Conservation (phyloP, 2,888 invertebrate genomes). For the Entomobrya multifasciata region DNA sequence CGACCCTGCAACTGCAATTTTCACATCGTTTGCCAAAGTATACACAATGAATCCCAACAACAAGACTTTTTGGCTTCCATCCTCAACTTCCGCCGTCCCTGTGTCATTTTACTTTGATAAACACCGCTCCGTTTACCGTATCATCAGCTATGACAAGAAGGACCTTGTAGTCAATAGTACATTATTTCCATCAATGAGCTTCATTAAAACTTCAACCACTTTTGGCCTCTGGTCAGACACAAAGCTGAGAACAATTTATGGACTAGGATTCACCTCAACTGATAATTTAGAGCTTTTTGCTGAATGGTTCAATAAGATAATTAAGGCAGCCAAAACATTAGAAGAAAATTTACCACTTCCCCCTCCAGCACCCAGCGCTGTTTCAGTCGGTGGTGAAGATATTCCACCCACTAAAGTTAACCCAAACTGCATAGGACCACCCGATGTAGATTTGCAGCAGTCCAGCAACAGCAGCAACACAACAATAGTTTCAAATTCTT, state of each 20-base stretch:
- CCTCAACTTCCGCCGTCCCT: constrained; percentile 56
- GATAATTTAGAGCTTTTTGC: constrained; percentile 25
- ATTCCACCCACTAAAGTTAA: constrained; percentile 40
- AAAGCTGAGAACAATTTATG: constrained; percentile 67
- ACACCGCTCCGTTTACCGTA: constrained; percentile 70
- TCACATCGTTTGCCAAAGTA: constrained; percentile 66
- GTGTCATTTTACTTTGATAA: constrained; percentile 72
- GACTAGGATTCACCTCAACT: constrained; percentile 58
- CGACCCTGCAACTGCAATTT: constrained; percentile 67
- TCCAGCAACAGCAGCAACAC: constrained; percentile 20
- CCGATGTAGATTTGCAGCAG: constrained; percentile 50
- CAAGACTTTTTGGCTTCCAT: constrained; percentile 67
- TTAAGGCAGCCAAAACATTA: constrained; percentile 63
- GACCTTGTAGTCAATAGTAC: constrained; percentile 68
- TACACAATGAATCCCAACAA: constrained; percentile 68
- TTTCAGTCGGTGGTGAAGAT: constrained; percentile 29
- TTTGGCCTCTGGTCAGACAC: constrained; percentile 71
- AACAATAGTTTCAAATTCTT: constrained; percentile 1
- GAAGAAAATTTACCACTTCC: constrained; percentile 67
- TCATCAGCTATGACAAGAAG: constrained; percentile 68
- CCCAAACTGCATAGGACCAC: constrained; percentile 40
- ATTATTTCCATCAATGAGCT: constrained; percentile 60
- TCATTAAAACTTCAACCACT: constrained; percentile 62
- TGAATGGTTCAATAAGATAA: constrained; percentile 70
- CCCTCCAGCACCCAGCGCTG: constrained; percentile 60